Base-by-base conservation (phyloP, 2,888 invertebrate species). In the Ormia ochracea region DNA sequence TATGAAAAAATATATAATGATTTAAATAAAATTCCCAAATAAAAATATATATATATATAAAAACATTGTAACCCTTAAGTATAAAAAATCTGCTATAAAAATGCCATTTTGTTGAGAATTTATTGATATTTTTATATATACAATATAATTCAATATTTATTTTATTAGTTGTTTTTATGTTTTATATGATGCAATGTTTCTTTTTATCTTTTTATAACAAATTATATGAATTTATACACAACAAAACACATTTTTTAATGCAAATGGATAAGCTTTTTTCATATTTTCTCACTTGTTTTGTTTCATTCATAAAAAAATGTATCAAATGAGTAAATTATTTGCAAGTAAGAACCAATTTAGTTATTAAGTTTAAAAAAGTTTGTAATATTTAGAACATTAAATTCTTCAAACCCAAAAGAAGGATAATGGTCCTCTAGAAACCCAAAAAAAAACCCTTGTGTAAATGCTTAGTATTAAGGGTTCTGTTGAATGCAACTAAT, bases 61-160 rank as follows among this genome's bases (percentile, higher is more conserved):
- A 45, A 68, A 48, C 48, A 66, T 72, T 72, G 72, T 80, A 80
- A 72, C 43, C n/a, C 50, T 76, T 80, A 73, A 80, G 80, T 72
- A 72, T 66, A 58, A 54, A 48, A 75, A 69, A 80, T 63, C 80
- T 80, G 80, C 80, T 80, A 80, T 69, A 78, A 78, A 79, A 80
- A 80, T 76, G 80, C 80, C 80, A 80, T 80, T 80, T 76, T 80
- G 80, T 80, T 80, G 80, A 80, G 63, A 76, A 74, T 80, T 80
- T 73, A 80, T 77, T 68, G 76, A 80, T 80, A 80, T 76, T 80
- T 80, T 80, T 80, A 72, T 80, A 80, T 80, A 70, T 65, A 72
- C 17, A 45, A 50, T 19, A 21, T 54, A 70, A 75, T 69, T 65
- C 61, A 38, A 80, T 75, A 76, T 68, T 80, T 76, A 72, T 76